Evolutionary conservation across 2,888 invertebrate species (phyloP), one percentile per base, ranked within the genome.

Genomic region (Crocallis elinguaria): DNA sequence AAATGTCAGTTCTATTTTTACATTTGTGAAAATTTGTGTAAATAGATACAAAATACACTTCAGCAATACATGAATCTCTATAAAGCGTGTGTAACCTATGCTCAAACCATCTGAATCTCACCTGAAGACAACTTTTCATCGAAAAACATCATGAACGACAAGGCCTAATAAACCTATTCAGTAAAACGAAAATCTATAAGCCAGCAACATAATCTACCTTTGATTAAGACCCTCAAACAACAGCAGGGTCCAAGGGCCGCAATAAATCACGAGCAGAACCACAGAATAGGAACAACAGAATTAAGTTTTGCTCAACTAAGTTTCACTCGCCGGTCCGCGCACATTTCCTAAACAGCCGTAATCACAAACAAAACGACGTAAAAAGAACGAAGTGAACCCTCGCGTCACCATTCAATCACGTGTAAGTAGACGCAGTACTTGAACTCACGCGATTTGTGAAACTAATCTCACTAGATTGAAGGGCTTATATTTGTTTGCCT

Each of bases 321-420:
- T 52, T 46, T 48, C 48, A 42, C 37, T 42, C 21, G 23, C 11
- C 17, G n/a, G n/a, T n/a, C n/a, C n/a, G n/a, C n/a, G 14, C 42
- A 36, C 48, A 39, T 54, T 54, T 48, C 33, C 48, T 54, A 54
- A 54, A 61, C 50, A 50, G 23, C 50, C 55, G 61, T 61, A 64
- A 64, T 63, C 56, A 56, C 56, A 57, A 59, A 57, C 60, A 67
- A 64, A 58, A 59, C 60, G 49, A 64, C 55, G 57, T 64, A 58
- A 57, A 53, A 52, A 58, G 57, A 62, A 54, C 49, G 41, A 57
- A 57, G 44, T 60, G 68, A 64, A 64, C 64, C 66, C 66, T 62
- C 67, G 59, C 66, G 67, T 70, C 70, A 43, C 53, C 43, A 48
- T 43, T 43, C 43, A 38, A 49, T 49, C 50, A 52, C 37, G 27